A percentile compares a stretch with the other conserved stretches of the same genome.
These are phyloP conservation scores for Pachyuromys duprasi DNA, from an alignment of 2,797 vertebrate species.

Conservation along the genomic window DNA sequence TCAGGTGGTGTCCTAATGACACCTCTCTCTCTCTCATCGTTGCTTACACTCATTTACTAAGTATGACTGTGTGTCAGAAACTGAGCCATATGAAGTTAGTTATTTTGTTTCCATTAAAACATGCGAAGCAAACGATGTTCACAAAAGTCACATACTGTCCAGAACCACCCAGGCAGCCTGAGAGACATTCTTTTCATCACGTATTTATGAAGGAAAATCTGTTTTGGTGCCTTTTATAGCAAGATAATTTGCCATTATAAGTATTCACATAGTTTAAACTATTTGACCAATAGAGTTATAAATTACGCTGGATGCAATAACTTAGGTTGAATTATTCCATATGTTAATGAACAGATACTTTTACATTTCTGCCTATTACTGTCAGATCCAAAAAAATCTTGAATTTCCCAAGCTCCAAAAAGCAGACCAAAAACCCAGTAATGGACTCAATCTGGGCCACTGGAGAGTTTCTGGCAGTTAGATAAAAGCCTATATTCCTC, in stretches of 20 bases:
- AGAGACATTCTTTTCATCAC: neutral
- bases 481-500: neutral
- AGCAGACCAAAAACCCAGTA: too few relatives aligned
- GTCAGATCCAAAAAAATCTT: neutral
- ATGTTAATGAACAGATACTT: neutral
- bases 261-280: conserved; percentile 19
- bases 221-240: neutral
- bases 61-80: neutral
- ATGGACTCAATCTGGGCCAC: neutral
- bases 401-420: neutral
- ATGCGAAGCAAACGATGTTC: neutral
- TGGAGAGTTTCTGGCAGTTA: neutral
- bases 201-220: neutral
- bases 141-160: neutral
- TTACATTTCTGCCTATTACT: neutral
- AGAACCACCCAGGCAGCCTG: neutral
- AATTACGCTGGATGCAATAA: neutral
- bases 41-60: neutral
- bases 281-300: conserved; percentile 37
- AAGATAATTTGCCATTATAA: conserved; percentile 32
- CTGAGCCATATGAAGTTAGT: neutral
- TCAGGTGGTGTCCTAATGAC: too few relatives aligned
- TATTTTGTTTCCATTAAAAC: conserved; percentile 11
- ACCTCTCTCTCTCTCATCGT: neutral
- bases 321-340: conserved; percentile 41